Evolutionary conservation across 2,113 vertebrate species (phyloP).

Genomic region (Corythaixoides concolor): DNA sequence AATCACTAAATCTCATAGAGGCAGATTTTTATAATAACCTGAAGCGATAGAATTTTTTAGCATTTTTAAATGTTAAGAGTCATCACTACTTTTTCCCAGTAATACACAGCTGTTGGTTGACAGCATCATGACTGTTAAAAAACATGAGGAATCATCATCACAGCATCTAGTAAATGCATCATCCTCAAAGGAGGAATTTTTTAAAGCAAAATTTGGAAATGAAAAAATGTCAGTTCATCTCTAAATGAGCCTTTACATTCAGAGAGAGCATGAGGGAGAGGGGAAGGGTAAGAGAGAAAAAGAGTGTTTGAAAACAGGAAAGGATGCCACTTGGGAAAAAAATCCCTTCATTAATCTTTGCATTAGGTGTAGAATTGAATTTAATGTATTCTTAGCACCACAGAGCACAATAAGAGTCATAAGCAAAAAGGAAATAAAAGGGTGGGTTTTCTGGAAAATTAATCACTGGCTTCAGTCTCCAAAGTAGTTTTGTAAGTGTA

Average conservation of each 20-base stretch:
- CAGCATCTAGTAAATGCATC: background rate
- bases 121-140: background rate
- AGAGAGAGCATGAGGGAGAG: background rate
- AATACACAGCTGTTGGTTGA: background rate
- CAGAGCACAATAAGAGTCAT: background rate
- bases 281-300: background rate
- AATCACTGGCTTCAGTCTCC: conserved; percentile 1
- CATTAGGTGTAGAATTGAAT: background rate
- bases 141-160: background rate
- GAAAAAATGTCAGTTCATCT: background rate
- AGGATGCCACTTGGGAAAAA: background rate
- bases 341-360: background rate
- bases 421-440: background rate
- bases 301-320: background rate
- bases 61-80: background rate
- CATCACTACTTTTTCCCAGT: background rate
- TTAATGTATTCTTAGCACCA: background rate
- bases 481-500: background rate
- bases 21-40: background rate
- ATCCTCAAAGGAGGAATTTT: background rate
- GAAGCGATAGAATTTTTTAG: background rate
- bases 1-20: background rate
- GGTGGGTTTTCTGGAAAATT: background rate
- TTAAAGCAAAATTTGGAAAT: background rate
- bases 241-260: background rate